phyloP scores from a whole-genome alignment of 2,888 invertebrate species.

The Candidula unifasciata region DNA sequence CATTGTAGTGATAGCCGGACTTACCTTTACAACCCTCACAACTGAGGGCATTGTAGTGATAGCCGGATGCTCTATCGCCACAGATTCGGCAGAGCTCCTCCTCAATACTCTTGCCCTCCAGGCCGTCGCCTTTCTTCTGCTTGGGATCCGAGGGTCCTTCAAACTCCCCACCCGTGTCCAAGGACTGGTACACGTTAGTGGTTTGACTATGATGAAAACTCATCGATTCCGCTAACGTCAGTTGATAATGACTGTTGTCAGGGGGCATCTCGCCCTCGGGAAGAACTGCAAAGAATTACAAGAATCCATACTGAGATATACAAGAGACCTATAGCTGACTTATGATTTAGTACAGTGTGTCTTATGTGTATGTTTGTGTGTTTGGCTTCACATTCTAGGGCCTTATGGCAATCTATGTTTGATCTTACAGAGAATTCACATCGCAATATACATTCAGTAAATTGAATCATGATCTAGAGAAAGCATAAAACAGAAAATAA shows the following conservation, averaged over 20 bases:
- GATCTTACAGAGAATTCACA: too few relatives aligned
- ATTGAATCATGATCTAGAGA: too few relatives aligned
- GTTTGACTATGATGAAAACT: constrained; percentile 36
- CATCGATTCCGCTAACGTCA: constrained; percentile 37
- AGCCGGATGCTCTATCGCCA: constrained; percentile 97
- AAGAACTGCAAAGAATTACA: constrained; percentile 48
- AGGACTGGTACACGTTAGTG: constrained; percentile 39
- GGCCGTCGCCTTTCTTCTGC: constrained; percentile 63
- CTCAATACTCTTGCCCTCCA: constrained; percentile 79
- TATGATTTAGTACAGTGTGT: too few relatives aligned
- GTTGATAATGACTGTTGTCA: constrained; percentile 48
- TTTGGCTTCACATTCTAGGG: too few relatives aligned
- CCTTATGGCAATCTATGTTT: too few relatives aligned
- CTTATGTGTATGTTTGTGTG: too few relatives aligned
- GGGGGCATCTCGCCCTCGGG: constrained; percentile 58
- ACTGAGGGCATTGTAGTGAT: constrained; percentile 98
- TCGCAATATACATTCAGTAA: too few relatives aligned
- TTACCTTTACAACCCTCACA: constrained; percentile 98
- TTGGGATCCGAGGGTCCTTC: constrained; percentile 61
- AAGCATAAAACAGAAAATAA: too few relatives aligned
- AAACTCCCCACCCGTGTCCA: constrained; percentile 37
- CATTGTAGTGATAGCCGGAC: background rate
- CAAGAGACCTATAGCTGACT: too few relatives aligned
- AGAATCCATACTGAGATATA: background rate
- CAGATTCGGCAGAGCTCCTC: constrained; percentile 98